These are phyloP conservation scores for Mobula hypostoma DNA, from an alignment of 2,113 vertebrate genomes.

Conservation along the genomic window DNA sequence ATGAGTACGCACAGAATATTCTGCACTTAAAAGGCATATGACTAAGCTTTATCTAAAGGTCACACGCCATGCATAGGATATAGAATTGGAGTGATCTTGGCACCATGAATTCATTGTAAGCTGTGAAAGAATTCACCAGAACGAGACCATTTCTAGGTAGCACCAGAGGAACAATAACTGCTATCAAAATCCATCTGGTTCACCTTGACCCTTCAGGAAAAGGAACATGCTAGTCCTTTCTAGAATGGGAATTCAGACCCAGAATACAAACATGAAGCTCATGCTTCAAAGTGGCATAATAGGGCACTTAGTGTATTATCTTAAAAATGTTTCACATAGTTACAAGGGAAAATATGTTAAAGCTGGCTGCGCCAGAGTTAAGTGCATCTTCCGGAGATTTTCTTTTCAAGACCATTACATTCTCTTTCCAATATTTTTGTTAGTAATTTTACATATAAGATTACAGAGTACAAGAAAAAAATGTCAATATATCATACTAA, in stretches of 20 bases:
- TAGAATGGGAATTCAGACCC: neutral
- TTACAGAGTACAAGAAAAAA: too few species aligned
- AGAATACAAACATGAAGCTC: neutral
- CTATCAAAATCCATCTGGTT: neutral
- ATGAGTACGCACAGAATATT: neutral
- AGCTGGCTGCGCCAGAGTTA: neutral
- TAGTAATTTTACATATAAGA: too few species aligned
- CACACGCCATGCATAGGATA: neutral
- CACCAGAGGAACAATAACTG: neutral
- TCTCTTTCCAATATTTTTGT: neutral
- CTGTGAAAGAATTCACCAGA: neutral
- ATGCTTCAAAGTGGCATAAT: neutral
- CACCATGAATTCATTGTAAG: neutral
- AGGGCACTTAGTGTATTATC: neutral
- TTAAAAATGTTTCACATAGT: too few species aligned
- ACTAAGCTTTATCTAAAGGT: neutral
- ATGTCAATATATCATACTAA: too few species aligned
- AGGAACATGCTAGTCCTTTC: neutral
- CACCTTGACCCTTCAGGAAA: neutral
- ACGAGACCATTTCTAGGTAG: neutral
- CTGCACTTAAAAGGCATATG: neutral
- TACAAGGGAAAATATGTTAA: neutral
- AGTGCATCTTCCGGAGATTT: neutral
- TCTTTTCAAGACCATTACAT: neutral
- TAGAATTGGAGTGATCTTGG: neutral